Base-by-base conservation (phyloP, 30 jellyfish, hydroid and myxozoan genomes). In the Cassiopea xamachana region DNA sequence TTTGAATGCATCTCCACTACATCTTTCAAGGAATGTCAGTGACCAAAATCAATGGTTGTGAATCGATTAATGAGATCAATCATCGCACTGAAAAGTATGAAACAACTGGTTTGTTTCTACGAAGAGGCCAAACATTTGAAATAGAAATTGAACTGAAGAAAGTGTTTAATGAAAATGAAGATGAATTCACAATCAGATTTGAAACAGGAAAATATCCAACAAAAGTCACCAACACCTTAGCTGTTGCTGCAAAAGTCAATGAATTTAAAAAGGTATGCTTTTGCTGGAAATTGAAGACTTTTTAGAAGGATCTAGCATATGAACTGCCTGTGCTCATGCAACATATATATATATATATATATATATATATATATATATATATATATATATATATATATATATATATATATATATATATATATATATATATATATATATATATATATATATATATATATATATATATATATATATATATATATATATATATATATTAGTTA, bases 41-140 rank as follows among this genome's bases (percentile, higher is more conserved):
- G 8, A 46, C 47, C 45, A 83, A 73, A 67, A 79, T 91, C 60
- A 60, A 91, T 7, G 92, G 85, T 73, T 78, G 84, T 58, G 44
- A 47, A 13, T 88, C 62, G 62, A 70, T 50, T 47, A 91, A 91
- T 84, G 93, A 79, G 50, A 51, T 55, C 13, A 81, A 48, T 3
- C 98, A 92, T 82, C 87, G 79, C 69, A 92, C 98, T 5, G 93
- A 73, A 27, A 70, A 79, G 60, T 92, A 86, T 82, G 96, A 87
- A 75, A 19, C 95, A 14, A 27, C 78, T 7, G 98, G 94, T 14
- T 62, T 87, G 49, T 74, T 92, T 48, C 81, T 92, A 19, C 81
- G 98, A 60, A 80, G 98, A 69, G 98, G 98, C 6, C 87, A 73
- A 59, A 88, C 92, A 12, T 86, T 92, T 89, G 60, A 87, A 48